Evolutionary conservation across 2,113 vertebrate species (phyloP), one percentile per base, ranked within the genome.

Genomic region (Junco hyemalis): DNA sequence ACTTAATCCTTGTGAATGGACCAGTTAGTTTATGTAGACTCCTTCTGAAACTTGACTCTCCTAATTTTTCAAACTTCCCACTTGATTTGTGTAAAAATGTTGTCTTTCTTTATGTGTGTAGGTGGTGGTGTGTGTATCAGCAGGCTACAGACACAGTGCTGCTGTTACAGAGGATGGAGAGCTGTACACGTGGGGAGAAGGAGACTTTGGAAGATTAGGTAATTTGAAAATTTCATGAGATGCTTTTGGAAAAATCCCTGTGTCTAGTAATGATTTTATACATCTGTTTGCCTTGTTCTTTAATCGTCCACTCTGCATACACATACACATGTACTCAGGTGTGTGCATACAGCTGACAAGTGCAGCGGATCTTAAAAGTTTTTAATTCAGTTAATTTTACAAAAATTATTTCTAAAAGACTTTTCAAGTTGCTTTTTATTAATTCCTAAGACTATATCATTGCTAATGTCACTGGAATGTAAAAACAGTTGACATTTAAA

Each of bases 171-270:
- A 99, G 90, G 98, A 99, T 94, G 98, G 98, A 68, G 98, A 99
- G 95, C 96, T 99, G 5, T 99, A 98, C 40, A 98, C 98, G 0
- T 99, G 98, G 98, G 98, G 98, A 86, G 98, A 99, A 97, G 98
- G 98, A 96, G 98, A 99, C 91, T 99, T 99, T 6, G 98, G 98
- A 87, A 98, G 98, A 97, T 81, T 98, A 96, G 98, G 98, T 98
- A 98, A 98, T 70, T 73, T 56, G 16, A 47, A 64, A 14, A 57
- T 81, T 65, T 57, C 25, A 9, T 42, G 0, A 36, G 14, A 12
- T 86, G 44, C 35, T 77, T 77, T 66, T 70, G 38, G 19, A 70
- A 63, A n/a, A 72, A 54, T 38, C 65, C 5, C 14, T 54, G 9
- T 79, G 28, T 71, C 45, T 68, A 8, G 14, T 74, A 51, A 51